A percentile compares a stretch with the other conserved stretches of the same genome.
These are phyloP conservation scores for Dasysyrphus tricinctus DNA, from an alignment of 2,888 invertebrate genomes.

Conservation along the genomic window DNA sequence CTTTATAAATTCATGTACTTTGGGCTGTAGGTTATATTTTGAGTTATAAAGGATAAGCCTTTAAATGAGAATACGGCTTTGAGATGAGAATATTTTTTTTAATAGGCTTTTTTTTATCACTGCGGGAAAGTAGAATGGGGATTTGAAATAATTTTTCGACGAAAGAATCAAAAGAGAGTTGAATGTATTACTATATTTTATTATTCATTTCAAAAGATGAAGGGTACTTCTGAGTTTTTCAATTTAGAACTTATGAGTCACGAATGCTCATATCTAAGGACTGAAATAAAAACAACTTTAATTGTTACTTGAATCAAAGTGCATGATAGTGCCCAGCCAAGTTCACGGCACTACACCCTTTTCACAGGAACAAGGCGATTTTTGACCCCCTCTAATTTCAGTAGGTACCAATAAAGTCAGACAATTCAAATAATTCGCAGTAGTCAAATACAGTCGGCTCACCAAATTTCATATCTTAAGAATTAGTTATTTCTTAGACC, in stretches of 20 bases:
- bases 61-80: not conserved
- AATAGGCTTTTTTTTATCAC: not conserved
- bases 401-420: no score
- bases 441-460: no score
- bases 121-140: not conserved
- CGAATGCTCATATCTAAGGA: not conserved
- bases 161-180: not conserved
- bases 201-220: not conserved
- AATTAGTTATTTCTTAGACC: no score
- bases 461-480: no score
- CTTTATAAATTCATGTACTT: conserved; percentile 18
- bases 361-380: no score
- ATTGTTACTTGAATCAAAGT: no score
- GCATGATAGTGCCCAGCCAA: no score
- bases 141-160: not conserved
- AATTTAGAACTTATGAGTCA: not conserved
- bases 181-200: not conserved
- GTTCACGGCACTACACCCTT: no score
- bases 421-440: no score
- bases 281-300: not conserved
- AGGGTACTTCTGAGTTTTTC: not conserved
- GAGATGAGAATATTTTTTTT: not conserved
- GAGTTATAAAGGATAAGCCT: conserved; percentile 1
- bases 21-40: not conserved
- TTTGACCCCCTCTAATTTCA: no score